Base-by-base conservation (phyloP, 2,113 vertebrate species). In the Anoura caudifer region DNA sequence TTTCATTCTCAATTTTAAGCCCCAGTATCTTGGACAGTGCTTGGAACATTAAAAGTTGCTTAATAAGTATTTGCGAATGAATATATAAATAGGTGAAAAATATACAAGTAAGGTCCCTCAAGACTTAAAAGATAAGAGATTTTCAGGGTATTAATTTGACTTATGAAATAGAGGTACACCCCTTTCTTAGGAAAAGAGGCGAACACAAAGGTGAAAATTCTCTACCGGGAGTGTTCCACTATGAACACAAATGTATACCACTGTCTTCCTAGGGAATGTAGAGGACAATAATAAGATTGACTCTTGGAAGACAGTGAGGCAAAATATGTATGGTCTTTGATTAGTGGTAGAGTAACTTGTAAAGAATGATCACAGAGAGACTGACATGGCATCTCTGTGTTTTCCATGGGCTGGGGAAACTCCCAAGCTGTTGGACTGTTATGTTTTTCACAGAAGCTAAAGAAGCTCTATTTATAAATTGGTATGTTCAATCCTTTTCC, bases 371-470 rank as follows among this genome's bases (percentile, higher is more conserved):
- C 28, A 47, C 52, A 88, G 10, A 95, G 17, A 73, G 47, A 80
- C 7, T 67, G 17, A 43, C 1, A 7, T 77, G 52, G 3, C 4
- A 22, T 92, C 19, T 54, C 70, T 56, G 33, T 3, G 24, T 65
- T 95, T 85, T 65, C 33, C n/a, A 52, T 75, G 20, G 28, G 24
- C 50, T 43, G 87, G 36, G 31, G 26, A 70, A 59, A 17, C 36
- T 90, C 13, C n/a, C 36, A 45, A 82, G 7, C 3, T 95, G 28
- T 75, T 95, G 33, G 50, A 90, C 6, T 67, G 12, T 59, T 95
- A 65, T 95, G 26, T 87, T 87, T 93, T 82, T 87, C 65, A 92
- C 33, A 93, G 50, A 83, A 38, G 31, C n/a, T 61, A 61, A 92
- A 95, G 26, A 90, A 81, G 8, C 33, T 47, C 24, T 50, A 84